Base-by-base conservation (phyloP, 2,888 invertebrate genomes). In the Scotopteryx bipunctaria region DNA sequence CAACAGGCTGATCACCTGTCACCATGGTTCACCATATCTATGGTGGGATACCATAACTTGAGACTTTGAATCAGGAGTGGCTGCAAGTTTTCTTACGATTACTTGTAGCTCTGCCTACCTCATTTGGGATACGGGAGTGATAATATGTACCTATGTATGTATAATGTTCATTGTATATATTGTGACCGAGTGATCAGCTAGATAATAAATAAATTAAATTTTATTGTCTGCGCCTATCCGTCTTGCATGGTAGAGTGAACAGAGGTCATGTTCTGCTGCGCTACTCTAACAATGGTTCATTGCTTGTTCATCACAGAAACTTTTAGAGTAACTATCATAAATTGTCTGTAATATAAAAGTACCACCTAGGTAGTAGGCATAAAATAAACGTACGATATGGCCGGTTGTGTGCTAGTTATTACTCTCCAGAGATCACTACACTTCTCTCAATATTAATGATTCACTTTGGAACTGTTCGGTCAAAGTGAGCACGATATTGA, bases 381-480 rank as follows among this genome's bases (percentile, higher is more conserved):
- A n/a, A n/a, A n/a, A n/a, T n/a, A n/a, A n/a, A 58, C 47, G 42
- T 64, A 63, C 25, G 25, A 23, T 67, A 65, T 55, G 50, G 63
- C 46, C 61, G 61, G 64, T 65, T 64, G 58, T 63, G 59, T 59
- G 59, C 61, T 62, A 66, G 46, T 55, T 59, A 73, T 68, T 66
- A 67, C 68, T 66, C 68, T 60, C 70, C 52, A 60, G 67, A 71
- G 76, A 78, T 72, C 67, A 64, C 48, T 57, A 40, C 40, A 32
- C 48, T 59, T 25, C 33, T 51, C 57, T 64, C 40, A 67, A 66
- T 69, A 70, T 63, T 64, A 66, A 69, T 57, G 50, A 59, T 57
- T 70, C 65, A 71, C 73, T 75, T 71, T 75, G 73, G 68, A 71
- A 71, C 65, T 59, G 70, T 73, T 61, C 66, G 62, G 71, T 68